A percentile compares a stretch with the other conserved stretches of the same genome.
phyloP scores from a whole-genome alignment of 2,113 vertebrate species.

The Malurus alboscapulatus region DNA sequence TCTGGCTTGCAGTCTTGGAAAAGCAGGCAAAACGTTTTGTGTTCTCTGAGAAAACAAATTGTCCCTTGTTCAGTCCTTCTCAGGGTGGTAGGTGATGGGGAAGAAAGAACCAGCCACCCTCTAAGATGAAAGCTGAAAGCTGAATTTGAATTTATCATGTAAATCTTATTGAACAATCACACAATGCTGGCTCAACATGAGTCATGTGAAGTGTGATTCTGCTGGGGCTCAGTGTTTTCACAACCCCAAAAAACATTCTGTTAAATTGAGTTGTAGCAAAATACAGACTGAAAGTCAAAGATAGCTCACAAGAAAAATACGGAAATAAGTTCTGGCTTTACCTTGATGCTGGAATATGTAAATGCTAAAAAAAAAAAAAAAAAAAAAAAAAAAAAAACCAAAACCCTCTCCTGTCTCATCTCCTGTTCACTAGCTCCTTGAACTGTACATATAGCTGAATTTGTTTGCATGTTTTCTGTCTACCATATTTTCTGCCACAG shows the following conservation, averaged over 20 bases:
- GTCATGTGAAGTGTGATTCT: not conserved
- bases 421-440: not conserved
- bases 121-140: not conserved
- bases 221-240: not conserved
- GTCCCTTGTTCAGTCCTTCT: accelerated
- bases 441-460: not conserved
- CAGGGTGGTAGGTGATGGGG: not conserved
- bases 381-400: not conserved
- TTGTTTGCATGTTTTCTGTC: not conserved
- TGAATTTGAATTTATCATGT: not conserved
- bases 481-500: not conserved
- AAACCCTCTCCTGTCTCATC: not conserved
- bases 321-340: not conserved
- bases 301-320: not conserved
- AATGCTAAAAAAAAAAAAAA: not conserved
- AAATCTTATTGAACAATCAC: not conserved
- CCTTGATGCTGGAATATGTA: not conserved
- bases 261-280: not conserved
- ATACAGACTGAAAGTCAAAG: not conserved
- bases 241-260: not conserved
- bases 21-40: not conserved
- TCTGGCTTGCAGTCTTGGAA: not conserved
- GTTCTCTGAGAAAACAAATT: not conserved
- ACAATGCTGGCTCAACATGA: not conserved
- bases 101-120: accelerated